These are phyloP conservation scores for Nothoprocta pentlandii DNA, from an alignment of 2,113 vertebrate genomes.

Conservation along the genomic window DNA sequence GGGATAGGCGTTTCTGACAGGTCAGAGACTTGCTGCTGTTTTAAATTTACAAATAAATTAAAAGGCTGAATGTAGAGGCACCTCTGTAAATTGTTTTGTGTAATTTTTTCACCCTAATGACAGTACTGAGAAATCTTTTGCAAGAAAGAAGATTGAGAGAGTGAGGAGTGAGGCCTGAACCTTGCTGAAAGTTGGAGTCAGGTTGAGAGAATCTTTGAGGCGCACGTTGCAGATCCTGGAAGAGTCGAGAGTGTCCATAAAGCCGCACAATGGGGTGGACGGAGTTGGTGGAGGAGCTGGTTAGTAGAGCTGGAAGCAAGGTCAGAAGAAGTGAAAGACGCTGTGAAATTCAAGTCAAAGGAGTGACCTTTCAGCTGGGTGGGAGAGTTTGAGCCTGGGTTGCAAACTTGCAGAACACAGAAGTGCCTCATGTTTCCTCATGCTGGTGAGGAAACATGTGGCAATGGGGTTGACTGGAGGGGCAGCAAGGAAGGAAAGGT, in stretches of 20 bases:
- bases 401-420: not conserved
- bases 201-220: not conserved
- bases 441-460: not conserved
- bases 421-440: fast-evolving
- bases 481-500: not conserved
- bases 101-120: not conserved
- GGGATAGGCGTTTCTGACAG: not conserved
- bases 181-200: not conserved
- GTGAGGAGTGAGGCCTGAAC: not conserved
- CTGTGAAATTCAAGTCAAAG: not conserved
- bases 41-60: not conserved
- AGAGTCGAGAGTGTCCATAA: not conserved
- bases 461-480: not conserved
- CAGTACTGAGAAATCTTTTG: not conserved
- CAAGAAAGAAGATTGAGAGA: not conserved
- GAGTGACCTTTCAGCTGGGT: not conserved
- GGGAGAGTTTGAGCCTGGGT: not conserved
- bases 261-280: not conserved
- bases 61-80: not conserved
- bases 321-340: not conserved
- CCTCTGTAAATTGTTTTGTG: not conserved
- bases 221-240: not conserved
- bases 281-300: not conserved
- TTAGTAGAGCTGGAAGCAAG: not conserved
- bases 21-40: not conserved